Evolutionary conservation across 2,888 invertebrate genomes (phyloP), one percentile per base, ranked within the genome.

Genomic region (Acheta domesticus): DNA sequence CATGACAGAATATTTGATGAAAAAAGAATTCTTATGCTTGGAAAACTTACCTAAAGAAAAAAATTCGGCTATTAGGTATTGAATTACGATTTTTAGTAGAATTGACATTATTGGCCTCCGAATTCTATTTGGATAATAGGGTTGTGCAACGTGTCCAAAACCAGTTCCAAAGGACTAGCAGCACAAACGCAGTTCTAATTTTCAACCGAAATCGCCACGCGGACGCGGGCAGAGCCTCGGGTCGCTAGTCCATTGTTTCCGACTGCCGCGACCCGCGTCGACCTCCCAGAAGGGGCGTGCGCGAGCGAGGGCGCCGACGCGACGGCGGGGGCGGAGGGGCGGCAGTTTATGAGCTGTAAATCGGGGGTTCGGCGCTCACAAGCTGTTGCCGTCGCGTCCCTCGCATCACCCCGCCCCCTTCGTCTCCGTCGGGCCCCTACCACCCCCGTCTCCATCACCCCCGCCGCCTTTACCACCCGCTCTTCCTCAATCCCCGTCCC

Each of bases 341-440:
- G 62, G 62, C 11, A 62, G 62, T 62, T 62, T 62, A 62, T 62
- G 62, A 62, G 62, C 62, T 62, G 62, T 62, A 62, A 62, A 62
- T 62, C 62, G 62, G 14, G 62, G 16, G n/a, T 62, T n/a, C 16
- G 62, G 62, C 62, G 62, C n/a, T 62, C 62, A 62, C 62, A 62
- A 62, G 62, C 62, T 62, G 62, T 62, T 62, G 62, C 62, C 62
- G 62, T n/a, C n/a, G n/a, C n/a, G 14, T 14, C 62, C 62, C 62
- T 62, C 8, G n/a, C n/a, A 8, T 5, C 62, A 14, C 62, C n/a
- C 62, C 62, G 14, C 1, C n/a, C 16, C 62, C 62, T 19, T 62
- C n/a, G 62, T 12, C 62, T 62, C n/a, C n/a, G 62, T 12, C 16
- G 62, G 62, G 14, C 62, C n/a, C 5, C 62, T 8, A n/a, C 62